Base-by-base conservation (phyloP, 2,113 vertebrate genomes). In the Apistogramma diplotaenia region DNA sequence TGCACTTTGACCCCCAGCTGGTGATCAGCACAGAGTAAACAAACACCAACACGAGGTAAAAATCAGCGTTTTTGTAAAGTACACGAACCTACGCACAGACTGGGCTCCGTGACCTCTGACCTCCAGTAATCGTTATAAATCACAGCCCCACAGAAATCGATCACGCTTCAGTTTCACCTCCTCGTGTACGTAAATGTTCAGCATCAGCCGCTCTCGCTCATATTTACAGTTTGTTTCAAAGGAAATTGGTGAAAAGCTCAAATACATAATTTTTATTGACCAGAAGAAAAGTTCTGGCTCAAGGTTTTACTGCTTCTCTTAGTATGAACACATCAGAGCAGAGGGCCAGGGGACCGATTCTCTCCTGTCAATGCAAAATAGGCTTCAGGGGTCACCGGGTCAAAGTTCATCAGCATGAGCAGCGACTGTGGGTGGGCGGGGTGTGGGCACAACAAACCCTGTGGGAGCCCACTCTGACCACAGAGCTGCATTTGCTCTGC, bases 21-120 rank as follows among this genome's bases (percentile, higher is more conserved):
- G 15, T 46, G 43, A 46, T 46, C 43, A 46, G 58, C 21, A 71
- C 11, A 6, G 54, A 2, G 55, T 11, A 27, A 54, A 33, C 37
- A 81, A 78, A 83, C 10, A 70, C 12, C 1, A n/a, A 25, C 0
- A 1, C 15, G 31, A 65, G 21, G 27, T 29, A 74, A 35, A 35
- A 80, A 88, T 81, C 23, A 37, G 7, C 27, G 70, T 73, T 85
- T 80, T 75, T 59, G 67, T 82, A 72, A 31, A 13, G 60, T 31
- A 9, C 83, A 78, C 75, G 62, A 59, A 86, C 62, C 82, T n/a
- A 35, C 78, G 59, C 46, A 58, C 56, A 75, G 74, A 79, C 25
- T 35, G 77, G 10, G 29, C 31, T 82, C n/a, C 18, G 4, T 60
- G 74, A 83, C 74, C 76, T 82, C 74, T 85, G 79, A 85, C 84